A percentile compares a stretch with the other conserved stretches of the same genome.
Evolutionary conservation across 2,797 vertebrate species (phyloP).

Genomic region (Falco peregrinus): DNA sequence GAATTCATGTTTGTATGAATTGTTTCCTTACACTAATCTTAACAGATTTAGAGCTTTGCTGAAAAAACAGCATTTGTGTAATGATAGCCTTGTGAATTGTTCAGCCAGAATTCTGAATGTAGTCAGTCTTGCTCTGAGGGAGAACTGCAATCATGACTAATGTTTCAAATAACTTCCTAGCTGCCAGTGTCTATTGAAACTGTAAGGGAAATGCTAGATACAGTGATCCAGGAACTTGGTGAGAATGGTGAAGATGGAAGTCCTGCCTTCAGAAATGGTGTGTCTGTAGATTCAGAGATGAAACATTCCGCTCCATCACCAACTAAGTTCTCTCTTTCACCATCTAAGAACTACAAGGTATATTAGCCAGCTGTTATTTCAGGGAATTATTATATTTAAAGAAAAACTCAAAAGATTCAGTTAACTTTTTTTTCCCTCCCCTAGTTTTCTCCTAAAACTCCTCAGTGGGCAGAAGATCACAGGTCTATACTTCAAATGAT

Average conservation of each 20-base stretch:
- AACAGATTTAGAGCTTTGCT: not conserved
- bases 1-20: not conserved
- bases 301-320: conserved; percentile 90
- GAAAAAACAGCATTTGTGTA: not conserved
- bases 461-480: conserved; percentile 97
- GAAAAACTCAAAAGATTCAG: not conserved
- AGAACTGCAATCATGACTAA: not conserved
- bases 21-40: not conserved
- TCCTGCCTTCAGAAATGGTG: conserved; percentile 80
- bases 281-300: conserved; percentile 78
- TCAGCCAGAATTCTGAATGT: not conserved
- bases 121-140: not conserved
- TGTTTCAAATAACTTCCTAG: conserved; percentile 66
- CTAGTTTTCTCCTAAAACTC: conserved; percentile 92
- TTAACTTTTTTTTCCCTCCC: not conserved
- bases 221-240: conserved; percentile 90
- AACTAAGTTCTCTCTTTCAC: conserved; percentile 85
- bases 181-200: conserved; percentile 91
- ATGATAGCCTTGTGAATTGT: not conserved
- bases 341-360: conserved; percentile 90
- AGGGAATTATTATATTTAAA: not conserved
- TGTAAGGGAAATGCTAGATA: conserved; percentile 88
- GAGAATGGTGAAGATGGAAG: conserved; percentile 81
- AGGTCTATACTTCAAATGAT: conserved; percentile 92
- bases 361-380: not conserved